phyloP scores from a whole-genome alignment of 1,140 invertebrate genomes.

The Hyphantria cunea region DNA sequence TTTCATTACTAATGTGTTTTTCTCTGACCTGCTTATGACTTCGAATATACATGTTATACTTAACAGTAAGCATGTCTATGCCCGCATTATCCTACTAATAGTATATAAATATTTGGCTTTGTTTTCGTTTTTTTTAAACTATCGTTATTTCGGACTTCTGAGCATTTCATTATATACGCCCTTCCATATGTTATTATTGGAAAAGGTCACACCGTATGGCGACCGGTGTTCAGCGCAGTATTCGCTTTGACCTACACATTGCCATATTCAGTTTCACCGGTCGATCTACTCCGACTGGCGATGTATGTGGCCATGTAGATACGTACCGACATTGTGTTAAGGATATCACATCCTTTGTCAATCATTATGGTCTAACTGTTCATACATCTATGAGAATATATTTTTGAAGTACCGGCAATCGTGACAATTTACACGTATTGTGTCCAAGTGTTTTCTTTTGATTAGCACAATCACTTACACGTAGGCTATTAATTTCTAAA shows the following conservation, averaged over 20 bases:
- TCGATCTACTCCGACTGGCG: slow-evolving; percentile 18
- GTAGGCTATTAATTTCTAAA: slow-evolving; percentile 31
- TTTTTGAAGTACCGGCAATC: slow-evolving; percentile 5
- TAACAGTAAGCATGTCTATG: background rate
- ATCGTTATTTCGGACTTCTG: too few relatives aligned
- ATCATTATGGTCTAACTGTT: background rate
- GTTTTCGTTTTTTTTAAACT: too few relatives aligned
- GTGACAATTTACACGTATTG: slow-evolving; percentile 1
- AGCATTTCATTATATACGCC: background rate
- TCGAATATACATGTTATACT: slow-evolving; percentile 1
- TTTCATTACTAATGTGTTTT: background rate
- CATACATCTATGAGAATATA: background rate
- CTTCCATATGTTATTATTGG: slow-evolving; percentile 11
- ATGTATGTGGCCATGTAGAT: background rate
- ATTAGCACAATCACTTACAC: slow-evolving; percentile 19
- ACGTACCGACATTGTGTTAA: background rate
- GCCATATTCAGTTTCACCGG: slow-evolving; percentile 36
- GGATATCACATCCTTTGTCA: too few relatives aligned
- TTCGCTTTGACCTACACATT: slow-evolving; percentile 39
- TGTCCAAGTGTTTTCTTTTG: slow-evolving; percentile 4
- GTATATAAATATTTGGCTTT: too few relatives aligned
- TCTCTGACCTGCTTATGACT: background rate
- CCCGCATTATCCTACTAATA: too few relatives aligned
- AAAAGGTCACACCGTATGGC: slow-evolving; percentile 35
- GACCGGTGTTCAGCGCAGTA: slow-evolving; percentile 29